phyloP scores from a whole-genome alignment of 2,113 vertebrate species.

The Origma solitaria region DNA sequence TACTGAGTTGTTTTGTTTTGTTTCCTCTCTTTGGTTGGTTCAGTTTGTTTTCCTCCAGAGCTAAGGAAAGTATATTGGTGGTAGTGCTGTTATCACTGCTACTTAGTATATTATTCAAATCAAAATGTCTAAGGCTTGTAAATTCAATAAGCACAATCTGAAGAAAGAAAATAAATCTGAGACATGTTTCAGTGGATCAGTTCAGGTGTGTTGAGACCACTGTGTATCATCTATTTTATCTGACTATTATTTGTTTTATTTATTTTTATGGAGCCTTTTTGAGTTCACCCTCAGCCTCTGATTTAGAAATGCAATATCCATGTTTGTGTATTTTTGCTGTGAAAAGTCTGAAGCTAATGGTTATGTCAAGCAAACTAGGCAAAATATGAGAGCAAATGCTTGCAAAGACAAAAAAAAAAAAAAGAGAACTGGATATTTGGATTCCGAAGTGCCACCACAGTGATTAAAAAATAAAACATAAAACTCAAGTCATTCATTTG shows the following conservation, averaged over 20 bases:
- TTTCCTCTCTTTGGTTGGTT: not conserved
- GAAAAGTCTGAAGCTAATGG: not conserved
- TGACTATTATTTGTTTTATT: not conserved
- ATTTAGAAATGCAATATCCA: not conserved
- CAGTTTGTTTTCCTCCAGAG: not conserved
- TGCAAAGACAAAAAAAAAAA: not conserved
- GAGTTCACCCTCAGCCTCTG: not conserved
- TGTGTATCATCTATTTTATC: not conserved
- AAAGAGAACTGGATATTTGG: not conserved
- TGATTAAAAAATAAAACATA: conserved; percentile 33
- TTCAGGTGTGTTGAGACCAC: not conserved
- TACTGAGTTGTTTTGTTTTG: not conserved
- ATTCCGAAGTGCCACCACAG: not conserved
- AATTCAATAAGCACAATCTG: not conserved
- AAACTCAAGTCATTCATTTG: conserved; percentile 4
- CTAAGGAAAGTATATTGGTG: not conserved
- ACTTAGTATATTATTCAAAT: not conserved
- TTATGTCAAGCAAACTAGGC: not conserved
- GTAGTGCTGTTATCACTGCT: not conserved
- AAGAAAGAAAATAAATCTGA: not conserved
- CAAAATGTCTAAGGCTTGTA: not conserved
- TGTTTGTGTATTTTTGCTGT: not conserved
- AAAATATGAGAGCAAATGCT: not conserved
- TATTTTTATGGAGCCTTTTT: not conserved
- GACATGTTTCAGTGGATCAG: not conserved